Conservation (phyloP, 2,797 vertebrate species). For the Poliocrania exsul region DNA sequence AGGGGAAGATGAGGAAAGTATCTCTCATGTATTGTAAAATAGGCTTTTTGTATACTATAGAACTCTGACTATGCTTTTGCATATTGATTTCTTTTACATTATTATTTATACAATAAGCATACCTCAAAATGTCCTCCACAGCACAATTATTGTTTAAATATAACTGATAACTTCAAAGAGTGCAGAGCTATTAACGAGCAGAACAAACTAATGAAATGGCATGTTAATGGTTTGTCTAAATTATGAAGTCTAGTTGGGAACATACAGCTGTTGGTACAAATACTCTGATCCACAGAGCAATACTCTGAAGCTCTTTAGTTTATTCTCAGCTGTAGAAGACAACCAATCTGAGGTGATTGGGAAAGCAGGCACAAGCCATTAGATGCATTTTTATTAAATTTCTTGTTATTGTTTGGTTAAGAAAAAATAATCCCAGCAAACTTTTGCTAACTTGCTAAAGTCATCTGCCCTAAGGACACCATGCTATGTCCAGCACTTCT, state of each 20-base stretch:
- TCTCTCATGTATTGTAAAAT: not conserved
- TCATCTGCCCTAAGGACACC: not conserved
- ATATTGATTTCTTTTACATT: not conserved
- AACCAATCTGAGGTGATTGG: not conserved
- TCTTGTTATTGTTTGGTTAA: not conserved
- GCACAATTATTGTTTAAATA: not conserved
- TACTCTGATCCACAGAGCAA: not conserved
- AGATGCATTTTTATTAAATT: not conserved
- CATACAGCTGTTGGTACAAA: not conserved
- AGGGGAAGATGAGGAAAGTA: not conserved
- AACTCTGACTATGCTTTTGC: not conserved
- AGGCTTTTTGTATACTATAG: not conserved
- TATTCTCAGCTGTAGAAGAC: not conserved
- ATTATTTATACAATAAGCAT: not conserved
- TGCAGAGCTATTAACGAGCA: not conserved
- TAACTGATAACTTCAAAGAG: not conserved
- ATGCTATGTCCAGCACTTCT: not conserved
- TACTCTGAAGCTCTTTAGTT: not conserved
- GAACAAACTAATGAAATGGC: not conserved
- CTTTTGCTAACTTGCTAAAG: not conserved
- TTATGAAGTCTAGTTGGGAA: not conserved
- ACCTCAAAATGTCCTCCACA: not conserved
- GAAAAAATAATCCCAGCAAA: constrained; percentile 22
- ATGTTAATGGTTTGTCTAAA: not conserved
- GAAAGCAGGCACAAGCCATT: not conserved